A percentile compares a stretch with the other conserved stretches of the same genome.
Conservation (phyloP, 2,797 vertebrate species). For the Pipistrellus pipistrellus region DNA sequence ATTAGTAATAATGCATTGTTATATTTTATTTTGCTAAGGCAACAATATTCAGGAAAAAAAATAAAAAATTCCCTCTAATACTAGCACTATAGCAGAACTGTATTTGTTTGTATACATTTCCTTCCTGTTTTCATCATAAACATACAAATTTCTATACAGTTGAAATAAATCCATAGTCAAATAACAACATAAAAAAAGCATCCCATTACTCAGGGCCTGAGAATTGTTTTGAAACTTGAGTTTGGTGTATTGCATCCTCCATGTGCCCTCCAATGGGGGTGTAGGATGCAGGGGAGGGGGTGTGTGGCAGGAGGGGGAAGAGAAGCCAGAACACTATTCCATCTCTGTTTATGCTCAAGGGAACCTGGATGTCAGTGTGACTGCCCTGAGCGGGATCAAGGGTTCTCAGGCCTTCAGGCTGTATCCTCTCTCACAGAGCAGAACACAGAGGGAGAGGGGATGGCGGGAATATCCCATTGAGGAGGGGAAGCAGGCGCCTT, state of each 20-base stretch:
- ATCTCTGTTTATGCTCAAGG: neutral
- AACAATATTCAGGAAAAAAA: neutral
- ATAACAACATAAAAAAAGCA: neutral
- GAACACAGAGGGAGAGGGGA: neutral
- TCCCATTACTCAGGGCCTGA: neutral
- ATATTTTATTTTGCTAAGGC: constrained; percentile 23
- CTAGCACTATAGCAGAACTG: neutral
- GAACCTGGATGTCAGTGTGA: neutral
- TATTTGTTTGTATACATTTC: neutral
- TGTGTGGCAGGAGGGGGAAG: neutral
- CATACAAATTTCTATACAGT: neutral
- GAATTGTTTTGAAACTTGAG: neutral
- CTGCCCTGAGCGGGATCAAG: neutral
- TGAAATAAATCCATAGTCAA: neutral
- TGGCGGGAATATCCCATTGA: no score
- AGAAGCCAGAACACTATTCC: neutral
- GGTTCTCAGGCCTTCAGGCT: neutral
- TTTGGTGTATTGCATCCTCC: neutral
- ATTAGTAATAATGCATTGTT: neutral
- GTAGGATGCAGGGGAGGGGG: neutral
- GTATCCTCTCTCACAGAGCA: neutral
- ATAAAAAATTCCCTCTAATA: neutral
- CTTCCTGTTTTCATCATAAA: neutral
- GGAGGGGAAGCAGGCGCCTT: neutral
- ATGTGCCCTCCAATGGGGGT: neutral